Evolutionary conservation across 2,113 vertebrate genomes (phyloP).

Genomic region (Pteronura brasiliensis): DNA sequence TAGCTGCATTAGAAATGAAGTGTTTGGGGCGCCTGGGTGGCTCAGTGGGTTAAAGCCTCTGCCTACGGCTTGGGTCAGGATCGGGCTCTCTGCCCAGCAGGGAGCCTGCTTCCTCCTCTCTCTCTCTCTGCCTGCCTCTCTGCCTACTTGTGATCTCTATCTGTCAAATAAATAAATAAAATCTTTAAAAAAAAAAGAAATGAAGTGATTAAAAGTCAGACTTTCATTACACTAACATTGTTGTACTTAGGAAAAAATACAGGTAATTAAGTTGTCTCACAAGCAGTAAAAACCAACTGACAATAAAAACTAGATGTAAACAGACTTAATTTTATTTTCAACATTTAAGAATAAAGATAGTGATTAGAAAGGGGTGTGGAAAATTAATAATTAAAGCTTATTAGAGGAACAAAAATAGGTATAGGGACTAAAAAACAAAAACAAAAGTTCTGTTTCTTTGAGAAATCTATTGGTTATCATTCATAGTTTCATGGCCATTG

Average conservation of each 20-base stretch:
- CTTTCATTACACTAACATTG: not conserved
- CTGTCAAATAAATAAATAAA: no score
- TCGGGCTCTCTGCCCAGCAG: no score
- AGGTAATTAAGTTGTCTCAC: not conserved
- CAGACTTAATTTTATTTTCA: not conserved
- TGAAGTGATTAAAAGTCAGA: not conserved
- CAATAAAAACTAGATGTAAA: not conserved
- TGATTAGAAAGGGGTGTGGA: not conserved
- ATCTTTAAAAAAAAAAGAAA: no score
- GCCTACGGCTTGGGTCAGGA: no score
- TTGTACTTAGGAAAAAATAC: conserved; percentile 16
- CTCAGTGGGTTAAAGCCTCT: no score
- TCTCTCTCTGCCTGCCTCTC: no score
- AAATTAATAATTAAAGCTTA: not conserved
- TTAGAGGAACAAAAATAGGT: not conserved
- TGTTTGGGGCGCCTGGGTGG: not conserved
- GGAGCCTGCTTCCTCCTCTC: no score
- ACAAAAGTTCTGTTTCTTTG: not conserved
- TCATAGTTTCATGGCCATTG: not conserved
- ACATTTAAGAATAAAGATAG: not conserved
- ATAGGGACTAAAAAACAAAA: not conserved
- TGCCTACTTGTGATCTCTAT: no score
- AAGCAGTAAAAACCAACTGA: not conserved
- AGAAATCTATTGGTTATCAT: not conserved
- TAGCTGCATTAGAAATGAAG: not conserved